phyloP scores from a whole-genome alignment of 1,140 invertebrate species.

The Luehdorfia chinensis region DNA sequence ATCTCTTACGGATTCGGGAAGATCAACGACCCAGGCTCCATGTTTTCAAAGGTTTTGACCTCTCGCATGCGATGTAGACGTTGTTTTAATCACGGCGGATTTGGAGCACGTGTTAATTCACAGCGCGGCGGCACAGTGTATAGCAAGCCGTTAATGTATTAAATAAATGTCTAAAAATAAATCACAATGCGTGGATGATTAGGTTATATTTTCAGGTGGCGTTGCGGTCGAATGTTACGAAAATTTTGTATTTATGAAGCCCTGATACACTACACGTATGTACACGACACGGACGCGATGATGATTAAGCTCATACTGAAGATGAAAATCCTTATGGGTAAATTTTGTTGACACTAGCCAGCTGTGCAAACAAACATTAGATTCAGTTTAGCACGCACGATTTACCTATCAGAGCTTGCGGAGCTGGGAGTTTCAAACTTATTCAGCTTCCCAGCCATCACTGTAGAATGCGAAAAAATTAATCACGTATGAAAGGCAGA shows the following conservation, averaged over 20 bases:
- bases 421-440: slow-evolving; percentile 88
- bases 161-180: slow-evolving; percentile 73
- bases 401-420: slow-evolving; percentile 89
- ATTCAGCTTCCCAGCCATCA: slow-evolving; percentile 83
- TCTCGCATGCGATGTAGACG: slow-evolving; percentile 28
- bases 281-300: slow-evolving; percentile 29
- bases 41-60: slow-evolving; percentile 33
- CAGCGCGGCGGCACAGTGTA: slow-evolving; percentile 37
- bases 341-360: slow-evolving; percentile 61
- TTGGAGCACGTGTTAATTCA: slow-evolving; percentile 54
- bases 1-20: slow-evolving; percentile 58
- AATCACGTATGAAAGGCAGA: slow-evolving; percentile 22
- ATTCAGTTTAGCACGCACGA: slow-evolving; percentile 53
- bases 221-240: slow-evolving; percentile 17
- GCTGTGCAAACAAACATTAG: slow-evolving; percentile 66
- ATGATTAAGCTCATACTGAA: slow-evolving; percentile 47
- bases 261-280: slow-evolving; percentile 40
- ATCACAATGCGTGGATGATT: slow-evolving; percentile 52
- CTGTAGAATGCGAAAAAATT: slow-evolving; percentile 22
- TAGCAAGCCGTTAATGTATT: slow-evolving; percentile 63
- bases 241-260: slow-evolving; percentile 19
- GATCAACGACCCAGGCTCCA: slow-evolving; percentile 51
- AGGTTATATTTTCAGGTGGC: slow-evolving; percentile 57
- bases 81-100: slow-evolving; percentile 24
- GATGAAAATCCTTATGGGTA: slow-evolving; percentile 35